A percentile compares a stretch with the other conserved stretches of the same genome.
phyloP scores from a whole-genome alignment of 2,797 vertebrate genomes.

The Podarcis siculus region DNA sequence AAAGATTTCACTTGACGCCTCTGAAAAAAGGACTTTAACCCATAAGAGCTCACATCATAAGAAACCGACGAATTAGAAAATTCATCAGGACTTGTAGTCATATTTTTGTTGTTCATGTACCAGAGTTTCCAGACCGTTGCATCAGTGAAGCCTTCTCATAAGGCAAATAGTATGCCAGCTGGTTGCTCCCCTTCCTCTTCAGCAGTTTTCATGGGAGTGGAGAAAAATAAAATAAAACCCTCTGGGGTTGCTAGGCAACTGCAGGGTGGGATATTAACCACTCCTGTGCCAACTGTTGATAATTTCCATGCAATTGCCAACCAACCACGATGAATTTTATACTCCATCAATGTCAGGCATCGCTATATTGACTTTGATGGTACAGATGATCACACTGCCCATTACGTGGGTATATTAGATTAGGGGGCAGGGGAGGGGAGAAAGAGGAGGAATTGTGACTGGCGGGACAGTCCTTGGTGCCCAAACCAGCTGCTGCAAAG shows the following conservation, averaged over 20 bases:
- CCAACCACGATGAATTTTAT: not conserved
- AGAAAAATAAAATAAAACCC: not conserved
- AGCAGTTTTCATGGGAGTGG: conserved; percentile 6
- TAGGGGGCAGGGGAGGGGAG: not conserved
- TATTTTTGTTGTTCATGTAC: not conserved
- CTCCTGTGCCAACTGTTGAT: not conserved
- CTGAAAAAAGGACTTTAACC: too few relatives aligned
- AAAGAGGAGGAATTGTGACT: not conserved
- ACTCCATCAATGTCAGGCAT: not conserved
- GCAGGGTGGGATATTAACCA: conserved; percentile 9
- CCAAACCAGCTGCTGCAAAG: not conserved
- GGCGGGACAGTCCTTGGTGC: not conserved
- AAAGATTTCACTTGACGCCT: too few relatives aligned
- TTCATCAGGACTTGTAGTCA: not conserved
- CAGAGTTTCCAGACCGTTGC: not conserved
- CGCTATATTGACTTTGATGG: not conserved
- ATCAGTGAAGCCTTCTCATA: not conserved
- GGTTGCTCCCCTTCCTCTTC: not conserved
- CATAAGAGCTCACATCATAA: not conserved
- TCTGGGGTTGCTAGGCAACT: conserved; percentile 3
- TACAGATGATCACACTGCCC: not conserved
- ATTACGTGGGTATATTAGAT: not conserved
- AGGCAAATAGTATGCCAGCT: conserved; percentile 15
- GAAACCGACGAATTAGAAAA: not conserved
- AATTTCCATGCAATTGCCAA: not conserved